These are phyloP conservation scores for Pteropus rufus DNA, from an alignment of 2,797 vertebrate species.

Conservation along the genomic window DNA sequence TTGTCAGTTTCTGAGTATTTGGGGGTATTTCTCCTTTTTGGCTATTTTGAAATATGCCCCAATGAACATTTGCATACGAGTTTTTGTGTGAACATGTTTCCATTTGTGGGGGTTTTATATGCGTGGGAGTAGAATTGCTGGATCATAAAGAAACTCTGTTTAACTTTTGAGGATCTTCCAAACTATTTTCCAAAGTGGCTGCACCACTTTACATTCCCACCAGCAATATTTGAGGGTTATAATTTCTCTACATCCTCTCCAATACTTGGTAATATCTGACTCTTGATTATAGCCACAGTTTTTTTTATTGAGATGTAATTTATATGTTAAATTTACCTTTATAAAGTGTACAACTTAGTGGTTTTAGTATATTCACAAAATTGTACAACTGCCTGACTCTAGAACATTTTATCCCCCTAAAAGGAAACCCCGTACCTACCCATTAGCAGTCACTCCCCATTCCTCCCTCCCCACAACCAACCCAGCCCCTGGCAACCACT, in stretches of 20 bases:
- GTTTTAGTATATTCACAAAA: not conserved
- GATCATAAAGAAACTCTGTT: not conserved
- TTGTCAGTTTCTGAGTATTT: not conserved
- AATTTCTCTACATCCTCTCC: not conserved
- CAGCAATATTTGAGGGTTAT: not conserved
- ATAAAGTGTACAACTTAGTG: not conserved
- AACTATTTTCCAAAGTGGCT: not conserved
- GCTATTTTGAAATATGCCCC: not conserved
- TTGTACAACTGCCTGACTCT: not conserved
- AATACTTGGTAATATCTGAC: not conserved
- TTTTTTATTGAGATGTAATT: not conserved
- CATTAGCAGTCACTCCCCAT: not conserved
- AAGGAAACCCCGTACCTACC: not conserved
- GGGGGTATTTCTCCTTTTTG: not conserved
- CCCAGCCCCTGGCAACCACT: not conserved
- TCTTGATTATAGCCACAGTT: not conserved
- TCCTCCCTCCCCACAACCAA: not conserved
- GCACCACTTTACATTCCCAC: not conserved
- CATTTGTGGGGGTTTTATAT: not conserved
- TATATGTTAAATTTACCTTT: not conserved
- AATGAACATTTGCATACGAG: not conserved
- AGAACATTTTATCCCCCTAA: not conserved
- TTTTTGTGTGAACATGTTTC: not conserved
- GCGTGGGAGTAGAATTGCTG: not conserved
- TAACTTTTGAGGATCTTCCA: not conserved